Evolutionary conservation across 2,113 vertebrate genomes (phyloP).

Genomic region (Motacilla tschutschensis): DNA sequence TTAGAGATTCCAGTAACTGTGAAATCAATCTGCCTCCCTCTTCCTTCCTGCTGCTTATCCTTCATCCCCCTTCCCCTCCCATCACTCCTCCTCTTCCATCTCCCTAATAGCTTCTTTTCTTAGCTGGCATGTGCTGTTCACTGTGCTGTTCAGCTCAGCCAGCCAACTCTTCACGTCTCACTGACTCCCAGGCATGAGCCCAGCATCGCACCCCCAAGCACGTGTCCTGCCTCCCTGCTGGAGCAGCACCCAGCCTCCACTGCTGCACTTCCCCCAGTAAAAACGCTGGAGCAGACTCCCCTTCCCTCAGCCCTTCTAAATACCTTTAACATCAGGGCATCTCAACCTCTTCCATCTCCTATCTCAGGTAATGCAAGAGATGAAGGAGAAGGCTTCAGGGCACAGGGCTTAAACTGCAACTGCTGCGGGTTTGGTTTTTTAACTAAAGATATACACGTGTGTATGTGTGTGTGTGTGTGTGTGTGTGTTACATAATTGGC

Average conservation of each 20-base stretch:
- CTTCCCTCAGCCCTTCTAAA: background rate
- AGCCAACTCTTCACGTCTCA: conserved; percentile 25
- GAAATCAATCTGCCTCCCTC: conserved; percentile 55
- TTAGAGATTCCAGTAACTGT: conserved; percentile 60
- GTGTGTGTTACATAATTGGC: background rate
- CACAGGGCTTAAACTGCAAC: background rate
- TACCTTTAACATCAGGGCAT: background rate
- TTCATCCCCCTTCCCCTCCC: conserved; percentile 43
- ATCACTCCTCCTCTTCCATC: conserved; percentile 55
- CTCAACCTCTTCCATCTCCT: background rate
- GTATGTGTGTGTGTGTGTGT: accelerated
- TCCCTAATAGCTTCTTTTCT: conserved; percentile 62
- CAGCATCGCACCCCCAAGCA: background rate
- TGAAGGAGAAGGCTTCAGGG: background rate
- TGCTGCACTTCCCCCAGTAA: background rate
- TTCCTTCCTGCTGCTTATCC: conserved; percentile 51
- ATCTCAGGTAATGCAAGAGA: background rate
- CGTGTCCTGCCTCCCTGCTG: conserved; percentile 1
- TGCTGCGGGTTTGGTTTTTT: background rate
- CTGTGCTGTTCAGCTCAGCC: conserved; percentile 9
- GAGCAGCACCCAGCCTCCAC: conserved; percentile 5
- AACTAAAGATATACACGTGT: background rate
- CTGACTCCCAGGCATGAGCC: conserved; percentile 30
- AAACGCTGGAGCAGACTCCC: background rate
- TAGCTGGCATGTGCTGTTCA: conserved; percentile 6